A percentile compares a stretch with the other conserved stretches of the same genome.
These are phyloP conservation scores for Anser cygnoides DNA, from an alignment of 2,113 vertebrate species.

Conservation along the genomic window DNA sequence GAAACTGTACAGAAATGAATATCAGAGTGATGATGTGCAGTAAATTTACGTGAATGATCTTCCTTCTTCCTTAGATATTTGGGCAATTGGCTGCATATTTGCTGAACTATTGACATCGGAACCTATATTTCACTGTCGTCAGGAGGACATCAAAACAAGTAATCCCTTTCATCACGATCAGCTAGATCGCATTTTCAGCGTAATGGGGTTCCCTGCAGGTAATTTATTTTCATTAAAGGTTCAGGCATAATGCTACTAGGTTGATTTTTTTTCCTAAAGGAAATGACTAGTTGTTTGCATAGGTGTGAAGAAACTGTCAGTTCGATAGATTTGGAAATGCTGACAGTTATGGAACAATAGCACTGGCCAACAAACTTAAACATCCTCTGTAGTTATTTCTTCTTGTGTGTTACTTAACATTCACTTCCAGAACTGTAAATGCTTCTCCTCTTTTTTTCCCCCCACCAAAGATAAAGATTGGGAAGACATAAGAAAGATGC, in stretches of 20 bases:
- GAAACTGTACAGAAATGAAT: background rate
- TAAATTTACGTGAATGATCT: constrained; percentile 6
- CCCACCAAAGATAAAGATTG: constrained; percentile 92
- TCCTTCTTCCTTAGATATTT: constrained; percentile 86
- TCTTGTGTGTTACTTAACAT: background rate
- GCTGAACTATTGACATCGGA: constrained; percentile 97
- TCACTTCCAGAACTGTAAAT: background rate
- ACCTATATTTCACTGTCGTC: constrained; percentile 98
- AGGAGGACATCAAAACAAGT: constrained; percentile 99
- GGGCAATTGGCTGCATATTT: constrained; percentile 99
- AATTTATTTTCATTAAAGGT: constrained; percentile 60
- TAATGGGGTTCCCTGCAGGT: constrained; percentile 99
- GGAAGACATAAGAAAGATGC: constrained; percentile 99
- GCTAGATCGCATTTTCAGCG: constrained; percentile 97
- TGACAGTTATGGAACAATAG: background rate
- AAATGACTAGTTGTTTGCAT: constrained; percentile 1
- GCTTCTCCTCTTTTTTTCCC: constrained; percentile 1
- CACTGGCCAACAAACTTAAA: background rate
- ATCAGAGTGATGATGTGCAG: background rate
- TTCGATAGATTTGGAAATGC: constrained; percentile 31
- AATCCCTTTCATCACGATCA: constrained; percentile 99
- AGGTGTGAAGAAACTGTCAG: background rate
- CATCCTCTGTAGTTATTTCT: background rate
- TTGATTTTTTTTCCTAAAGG: background rate
- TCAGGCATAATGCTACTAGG: background rate